Evolutionary conservation across 2,113 vertebrate genomes (phyloP), one percentile per base, ranked within the genome.

Genomic region (Cyprinodon brontotheroides): DNA sequence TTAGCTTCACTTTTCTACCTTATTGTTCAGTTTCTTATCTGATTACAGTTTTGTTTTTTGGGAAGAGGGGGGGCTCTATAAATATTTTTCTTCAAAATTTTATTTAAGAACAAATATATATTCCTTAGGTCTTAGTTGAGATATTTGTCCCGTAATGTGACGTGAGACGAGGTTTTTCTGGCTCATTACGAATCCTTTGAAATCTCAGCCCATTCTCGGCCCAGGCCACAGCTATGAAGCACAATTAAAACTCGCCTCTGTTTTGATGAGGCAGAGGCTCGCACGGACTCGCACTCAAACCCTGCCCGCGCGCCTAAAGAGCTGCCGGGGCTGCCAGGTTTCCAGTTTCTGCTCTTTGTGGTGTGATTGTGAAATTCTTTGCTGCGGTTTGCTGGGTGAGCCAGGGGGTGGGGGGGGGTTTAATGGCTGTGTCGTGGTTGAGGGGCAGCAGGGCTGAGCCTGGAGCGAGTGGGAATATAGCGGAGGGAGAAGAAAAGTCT

Each of bases 401-500:
- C 41, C 53, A 72, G 73, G 79, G 79, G 74, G 81, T 36, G 57
- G 50, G 86, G 81, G 81, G 50, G 50, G 8, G 83, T 83, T 81
- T 80, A 88, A 90, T 85, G 75, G 74, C 78, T 71, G 80, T 59
- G 70, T 86, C 79, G 78, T 81, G 81, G 78, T 85, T 89, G 81
- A 91, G 86, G 87, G 91, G 88, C 82, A 82, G 90, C 47, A 80
- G 87, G 43, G 57, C 57, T 57, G 61, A 77, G 91, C 78, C 84
- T 29, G 72, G 81, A 87, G 79, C 69, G 22, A 89, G 91, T 87
- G 89, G 90, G 86, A 91, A 87, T 89, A 79, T 91, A 86, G 91
- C 87, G 85, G 86, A 62, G 53, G 77, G 86, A 87, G 87, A 93
- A 93, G 92, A 93, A 94, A 92, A 92, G 79, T 91, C 80, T 83